Evolutionary conservation across 2,797 vertebrate species (phyloP).

Genomic region (Falco columbarius): DNA sequence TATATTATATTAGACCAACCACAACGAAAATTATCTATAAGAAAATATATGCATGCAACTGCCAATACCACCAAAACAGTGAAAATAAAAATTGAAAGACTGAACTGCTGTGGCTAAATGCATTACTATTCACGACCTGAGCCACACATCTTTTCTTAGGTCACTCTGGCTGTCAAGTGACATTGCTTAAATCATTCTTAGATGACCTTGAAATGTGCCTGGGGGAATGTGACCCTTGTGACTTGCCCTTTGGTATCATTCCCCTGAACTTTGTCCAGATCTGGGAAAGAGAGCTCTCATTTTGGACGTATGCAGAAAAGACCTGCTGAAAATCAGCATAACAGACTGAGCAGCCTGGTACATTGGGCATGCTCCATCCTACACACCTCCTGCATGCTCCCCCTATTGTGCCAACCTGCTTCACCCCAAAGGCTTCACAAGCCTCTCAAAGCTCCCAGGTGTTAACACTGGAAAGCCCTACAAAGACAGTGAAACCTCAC

Average conservation of each 20-base stretch:
- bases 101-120: neutral
- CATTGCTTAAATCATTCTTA: neutral
- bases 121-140: neutral
- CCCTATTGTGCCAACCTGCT: neutral
- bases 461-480: neutral
- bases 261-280: fast-evolving
- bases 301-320: neutral
- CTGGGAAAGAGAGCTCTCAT: neutral
- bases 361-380: neutral
- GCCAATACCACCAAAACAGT: neutral
- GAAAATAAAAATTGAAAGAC: neutral
- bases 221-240: neutral
- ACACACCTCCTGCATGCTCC: neutral
- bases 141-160: neutral
- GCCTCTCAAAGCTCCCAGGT: neutral
- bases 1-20: too few relatives aligned
- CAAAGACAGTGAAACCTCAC: neutral
- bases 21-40: neutral
- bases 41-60: neutral
- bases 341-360: neutral
- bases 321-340: neutral
- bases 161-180: neutral
- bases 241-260: neutral
- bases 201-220: neutral
- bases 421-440: neutral